These are phyloP conservation scores for Scomberomorus guttatus DNA, from an alignment of 2,797 vertebrate genomes.

Conservation along the genomic window DNA sequence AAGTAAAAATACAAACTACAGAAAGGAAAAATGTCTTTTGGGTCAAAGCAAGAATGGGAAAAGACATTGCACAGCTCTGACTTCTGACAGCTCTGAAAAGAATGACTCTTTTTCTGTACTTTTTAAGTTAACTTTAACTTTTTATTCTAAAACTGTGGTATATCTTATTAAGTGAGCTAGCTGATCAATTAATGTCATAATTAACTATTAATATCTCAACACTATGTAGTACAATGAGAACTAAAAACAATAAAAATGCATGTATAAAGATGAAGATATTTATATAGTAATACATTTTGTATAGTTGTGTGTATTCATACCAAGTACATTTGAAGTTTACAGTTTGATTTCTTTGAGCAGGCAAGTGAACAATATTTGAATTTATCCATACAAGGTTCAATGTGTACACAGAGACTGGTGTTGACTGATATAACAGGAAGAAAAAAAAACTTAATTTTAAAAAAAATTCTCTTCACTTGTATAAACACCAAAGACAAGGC, in stretches of 20 bases:
- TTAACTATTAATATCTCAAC: no score
- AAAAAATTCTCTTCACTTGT: not conserved
- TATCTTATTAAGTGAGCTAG: no score
- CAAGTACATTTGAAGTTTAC: no score
- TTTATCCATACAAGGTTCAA: not conserved
- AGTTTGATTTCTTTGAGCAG: not conserved
- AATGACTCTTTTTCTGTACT: not conserved
- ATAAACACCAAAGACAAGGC: not conserved
- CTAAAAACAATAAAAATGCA: not conserved
- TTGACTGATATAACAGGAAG: no score
- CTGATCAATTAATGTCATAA: no score
- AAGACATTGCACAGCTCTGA: not conserved
- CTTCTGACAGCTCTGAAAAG: no score
- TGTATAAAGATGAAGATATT: not conserved
- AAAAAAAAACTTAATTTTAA: no score
- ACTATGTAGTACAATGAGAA: not conserved
- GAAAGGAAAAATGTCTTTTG: constrained; percentile 4
- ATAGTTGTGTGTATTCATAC: no score
- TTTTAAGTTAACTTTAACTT: no score
- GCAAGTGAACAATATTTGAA: not conserved
- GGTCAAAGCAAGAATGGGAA: constrained; percentile 8
- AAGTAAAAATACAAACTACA: constrained; percentile 18
- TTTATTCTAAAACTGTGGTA: no score
- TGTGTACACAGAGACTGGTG: not conserved
- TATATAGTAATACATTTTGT: not conserved